Base-by-base conservation (phyloP, 2,888 invertebrate species). In the Caenorhabditis imperialis region DNA sequence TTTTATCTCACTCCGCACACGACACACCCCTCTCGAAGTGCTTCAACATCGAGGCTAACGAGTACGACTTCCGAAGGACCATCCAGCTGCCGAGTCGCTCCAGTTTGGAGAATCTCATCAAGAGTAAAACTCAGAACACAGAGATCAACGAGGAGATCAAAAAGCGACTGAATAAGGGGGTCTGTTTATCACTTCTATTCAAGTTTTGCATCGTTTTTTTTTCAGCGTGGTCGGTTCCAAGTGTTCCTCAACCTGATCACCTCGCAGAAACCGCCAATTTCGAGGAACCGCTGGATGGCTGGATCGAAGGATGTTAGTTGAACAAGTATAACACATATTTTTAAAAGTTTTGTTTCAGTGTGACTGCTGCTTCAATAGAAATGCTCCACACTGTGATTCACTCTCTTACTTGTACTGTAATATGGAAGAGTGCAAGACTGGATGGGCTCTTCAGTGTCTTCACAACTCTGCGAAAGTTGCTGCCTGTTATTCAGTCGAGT, bases 181-280 rank as follows among this genome's bases (percentile, higher is more conserved):
- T 67, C n/a, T n/a, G 27, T 5, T 16, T 22, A 18, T 16, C 25
- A 6, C 33, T 14, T 20, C 3, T 37, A 12, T 20, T 18, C 18
- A 23, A 30, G 14, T 20, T 25, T 77, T 85, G 62, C 74, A 85
- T 84, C 75, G 86, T 37, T n/a, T 38, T 18, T 20, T 25, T 77
- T 85, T 65, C 74, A 85, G 85, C 75, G 86, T 37, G 86, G 86
- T 44, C 85, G 86, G 1, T 86, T 86, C 77, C 86, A 86, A 84
- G 86, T 86, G 1, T 86, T 85, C 71, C 75, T 86, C 23, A 86
- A 86, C 58, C 69, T 86, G 50, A 86, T 86, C 51, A 78, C 84
- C 33, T 82, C 86, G 42, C 82, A 81, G 20, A 82, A 85, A 20
- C 82, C 85, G 27, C 78, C 86, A 0, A 86, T 87, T 47, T 72